Conservation (phyloP, 2,888 invertebrate genomes). For the Cactoblastis cactorum region DNA sequence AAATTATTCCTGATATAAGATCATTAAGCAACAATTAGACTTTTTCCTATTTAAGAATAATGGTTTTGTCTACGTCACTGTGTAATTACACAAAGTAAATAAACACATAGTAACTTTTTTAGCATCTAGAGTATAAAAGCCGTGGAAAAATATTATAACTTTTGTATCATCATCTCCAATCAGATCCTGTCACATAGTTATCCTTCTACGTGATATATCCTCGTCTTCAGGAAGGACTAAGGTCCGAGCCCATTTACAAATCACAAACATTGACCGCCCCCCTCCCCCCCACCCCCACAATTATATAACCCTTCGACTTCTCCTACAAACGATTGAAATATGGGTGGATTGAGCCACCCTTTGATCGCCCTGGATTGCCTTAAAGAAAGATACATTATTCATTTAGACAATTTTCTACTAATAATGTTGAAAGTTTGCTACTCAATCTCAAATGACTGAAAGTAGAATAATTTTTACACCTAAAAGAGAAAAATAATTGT, state of each 20-base stretch:
- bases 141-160: too few relatives aligned
- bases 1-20: too few relatives aligned
- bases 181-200: constrained; percentile 62
- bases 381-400: constrained; percentile 40
- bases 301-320: constrained; percentile 57
- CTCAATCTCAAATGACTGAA: too few relatives aligned
- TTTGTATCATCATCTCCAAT: constrained; percentile 42
- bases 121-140: too few relatives aligned
- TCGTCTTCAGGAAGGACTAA: constrained; percentile 76
- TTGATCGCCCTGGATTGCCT: constrained; percentile 32
- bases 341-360: constrained; percentile 57
- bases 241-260: constrained; percentile 78
- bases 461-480: too few relatives aligned
- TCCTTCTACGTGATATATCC: constrained; percentile 77
- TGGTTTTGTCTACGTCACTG: too few relatives aligned
- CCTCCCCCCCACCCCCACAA: constrained; percentile 43
- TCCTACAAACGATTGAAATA: constrained; percentile 68
- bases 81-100: too few relatives aligned
- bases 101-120: too few relatives aligned
- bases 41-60: too few relatives aligned
- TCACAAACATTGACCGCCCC: constrained; percentile 79
- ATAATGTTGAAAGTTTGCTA: too few relatives aligned
- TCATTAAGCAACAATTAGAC: too few relatives aligned
- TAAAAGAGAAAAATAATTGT: too few relatives aligned
- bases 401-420: constrained; percentile 20